phyloP scores from a whole-genome alignment of 2,113 vertebrate species.

The Murina feae region DNA sequence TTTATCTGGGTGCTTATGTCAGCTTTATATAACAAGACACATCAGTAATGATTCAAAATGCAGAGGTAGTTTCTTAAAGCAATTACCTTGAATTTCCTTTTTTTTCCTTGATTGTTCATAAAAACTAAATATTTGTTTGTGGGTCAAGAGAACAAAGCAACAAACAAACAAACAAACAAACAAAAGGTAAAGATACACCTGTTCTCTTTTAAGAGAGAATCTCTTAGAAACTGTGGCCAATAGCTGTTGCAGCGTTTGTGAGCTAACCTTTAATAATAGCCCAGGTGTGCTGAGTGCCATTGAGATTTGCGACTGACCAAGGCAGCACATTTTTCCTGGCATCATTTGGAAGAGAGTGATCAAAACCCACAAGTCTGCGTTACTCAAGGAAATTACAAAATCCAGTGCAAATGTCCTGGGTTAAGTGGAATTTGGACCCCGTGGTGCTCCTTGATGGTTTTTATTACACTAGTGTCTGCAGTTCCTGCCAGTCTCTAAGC shows the following conservation, averaged over 20 bases:
- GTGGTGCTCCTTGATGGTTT: neutral
- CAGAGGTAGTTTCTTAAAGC: neutral
- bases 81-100: neutral
- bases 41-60: neutral
- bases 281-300: conserved; percentile 29
- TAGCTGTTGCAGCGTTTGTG: neutral
- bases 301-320: neutral
- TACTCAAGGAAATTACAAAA: neutral
- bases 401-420: neutral
- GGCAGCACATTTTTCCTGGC: neutral
- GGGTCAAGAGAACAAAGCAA: conserved; percentile 29
- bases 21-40: conserved; percentile 55
- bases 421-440: neutral
- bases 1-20: neutral
- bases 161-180: neutral
- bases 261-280: neutral
- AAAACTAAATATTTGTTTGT: neutral
- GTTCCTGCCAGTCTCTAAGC: neutral
- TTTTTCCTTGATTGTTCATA: neutral
- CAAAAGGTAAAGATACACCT: neutral
- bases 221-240: neutral
- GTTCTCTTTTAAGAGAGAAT: neutral
- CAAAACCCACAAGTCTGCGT: neutral
- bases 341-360: neutral
- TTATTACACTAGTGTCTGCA: neutral